phyloP scores from a whole-genome alignment of 2,113 vertebrate species.

The Percina caprodes region DNA sequence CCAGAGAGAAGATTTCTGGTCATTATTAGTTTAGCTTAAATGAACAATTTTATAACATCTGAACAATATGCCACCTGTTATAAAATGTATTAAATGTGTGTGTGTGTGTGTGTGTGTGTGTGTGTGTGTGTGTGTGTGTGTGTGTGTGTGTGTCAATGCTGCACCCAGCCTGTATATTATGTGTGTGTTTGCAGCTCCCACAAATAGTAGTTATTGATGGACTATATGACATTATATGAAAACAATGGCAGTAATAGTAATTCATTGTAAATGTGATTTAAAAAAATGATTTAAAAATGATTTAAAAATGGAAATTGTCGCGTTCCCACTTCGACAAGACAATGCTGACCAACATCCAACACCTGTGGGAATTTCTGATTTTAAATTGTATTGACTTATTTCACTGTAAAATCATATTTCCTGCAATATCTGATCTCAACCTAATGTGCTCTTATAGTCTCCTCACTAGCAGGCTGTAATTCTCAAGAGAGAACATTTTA shows the following conservation, averaged over 20 bases:
- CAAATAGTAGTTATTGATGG: background rate
- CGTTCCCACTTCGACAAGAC: background rate
- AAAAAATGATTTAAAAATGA: too few species aligned
- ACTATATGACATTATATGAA: background rate
- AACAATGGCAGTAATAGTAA: background rate
- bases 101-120: background rate
- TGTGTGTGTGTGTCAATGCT: background rate
- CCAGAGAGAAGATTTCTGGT: slow-evolving; percentile 12
- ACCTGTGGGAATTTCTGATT: background rate
- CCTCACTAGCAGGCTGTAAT: background rate
- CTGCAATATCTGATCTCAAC: background rate
- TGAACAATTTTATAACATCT: background rate
- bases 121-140: background rate
- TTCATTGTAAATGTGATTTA: background rate
- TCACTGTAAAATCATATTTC: background rate
- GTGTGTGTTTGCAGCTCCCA: background rate
- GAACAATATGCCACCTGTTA: background rate
- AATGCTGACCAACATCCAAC: background rate
- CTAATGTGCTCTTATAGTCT: background rate
- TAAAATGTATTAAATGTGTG: background rate
- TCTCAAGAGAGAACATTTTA: background rate
- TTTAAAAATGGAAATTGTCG: too few species aligned
- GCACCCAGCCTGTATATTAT: too few species aligned
- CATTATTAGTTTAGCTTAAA: background rate
- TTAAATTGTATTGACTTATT: background rate